phyloP scores from a whole-genome alignment of 1,140 invertebrate species.

The Thalassaphorura encarpata region DNA sequence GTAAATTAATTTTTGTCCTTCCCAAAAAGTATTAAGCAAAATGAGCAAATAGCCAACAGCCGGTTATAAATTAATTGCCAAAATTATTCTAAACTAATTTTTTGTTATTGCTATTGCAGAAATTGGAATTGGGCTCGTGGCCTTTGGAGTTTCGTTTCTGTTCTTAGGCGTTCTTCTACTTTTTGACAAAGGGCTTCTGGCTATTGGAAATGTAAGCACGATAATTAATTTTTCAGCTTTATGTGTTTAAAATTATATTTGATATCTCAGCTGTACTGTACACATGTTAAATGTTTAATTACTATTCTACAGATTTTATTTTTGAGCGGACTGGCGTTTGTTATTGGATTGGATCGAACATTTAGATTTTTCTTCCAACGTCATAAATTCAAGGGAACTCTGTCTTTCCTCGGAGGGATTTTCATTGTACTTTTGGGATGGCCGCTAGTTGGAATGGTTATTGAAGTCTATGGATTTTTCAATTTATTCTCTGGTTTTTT shows the following conservation, averaged over 20 bases:
- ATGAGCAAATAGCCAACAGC: too few relatives aligned
- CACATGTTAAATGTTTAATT: too few relatives aligned
- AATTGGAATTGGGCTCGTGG: slow-evolving; percentile 93
- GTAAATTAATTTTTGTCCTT: neutral
- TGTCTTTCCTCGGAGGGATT: slow-evolving; percentile 91
- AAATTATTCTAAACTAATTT: neutral
- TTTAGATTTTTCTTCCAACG: slow-evolving; percentile 97
- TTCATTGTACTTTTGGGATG: slow-evolving; percentile 88
- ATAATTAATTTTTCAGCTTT: neutral
- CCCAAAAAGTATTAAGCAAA: too few relatives aligned
- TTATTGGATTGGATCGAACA: slow-evolving; percentile 91
- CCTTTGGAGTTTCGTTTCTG: slow-evolving; percentile 91
- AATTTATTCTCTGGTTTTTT: slow-evolving; percentile 60
- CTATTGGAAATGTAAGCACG: slow-evolving; percentile 90
- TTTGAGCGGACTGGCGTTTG: slow-evolving; percentile 84
- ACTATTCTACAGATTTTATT: slow-evolving; percentile 70
- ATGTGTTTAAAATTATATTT: neutral
- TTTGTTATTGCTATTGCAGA: slow-evolving; percentile 50
- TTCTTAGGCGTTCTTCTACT: slow-evolving; percentile 88
- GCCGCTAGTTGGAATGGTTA: slow-evolving; percentile 90
- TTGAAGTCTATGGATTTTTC: slow-evolving; percentile 84
- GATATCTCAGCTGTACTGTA: too few relatives aligned
- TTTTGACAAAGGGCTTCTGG: slow-evolving; percentile 95
- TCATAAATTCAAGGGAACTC: slow-evolving; percentile 88
- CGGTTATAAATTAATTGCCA: neutral